Evolutionary conservation across 2,888 invertebrate genomes (phyloP).

Genomic region (Amblyjoppa fuscipennis): DNA sequence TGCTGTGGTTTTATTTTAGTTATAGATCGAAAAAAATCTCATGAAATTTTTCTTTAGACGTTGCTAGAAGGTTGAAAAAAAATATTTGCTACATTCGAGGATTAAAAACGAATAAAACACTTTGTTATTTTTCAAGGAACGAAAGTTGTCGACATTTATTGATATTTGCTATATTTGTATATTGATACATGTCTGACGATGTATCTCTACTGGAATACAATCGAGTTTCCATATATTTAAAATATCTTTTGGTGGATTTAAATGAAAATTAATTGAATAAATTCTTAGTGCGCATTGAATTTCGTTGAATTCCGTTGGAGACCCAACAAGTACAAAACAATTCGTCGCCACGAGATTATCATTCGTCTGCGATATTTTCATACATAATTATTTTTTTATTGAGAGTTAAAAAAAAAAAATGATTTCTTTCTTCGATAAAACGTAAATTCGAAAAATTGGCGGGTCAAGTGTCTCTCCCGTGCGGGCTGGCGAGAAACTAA

Average conservation of each 20-base stretch:
- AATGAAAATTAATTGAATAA: not conserved
- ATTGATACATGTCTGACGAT: not conserved
- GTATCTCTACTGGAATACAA: not conserved
- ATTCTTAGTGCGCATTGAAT: not conserved
- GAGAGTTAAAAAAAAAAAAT: not conserved
- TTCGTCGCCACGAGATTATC: not conserved
- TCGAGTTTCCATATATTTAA: not conserved
- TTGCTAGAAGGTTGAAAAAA: not conserved
- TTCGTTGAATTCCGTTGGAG: not conserved
- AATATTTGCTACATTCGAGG: not conserved
- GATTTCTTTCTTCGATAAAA: not conserved
- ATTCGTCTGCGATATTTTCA: not conserved
- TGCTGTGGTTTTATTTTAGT: not conserved
- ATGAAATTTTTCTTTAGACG: not conserved
- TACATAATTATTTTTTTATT: constrained; percentile 14
- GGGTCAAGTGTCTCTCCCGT: constrained; percentile 56
- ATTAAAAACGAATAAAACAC: not conserved
- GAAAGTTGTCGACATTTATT: not conserved
- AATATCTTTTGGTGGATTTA: not conserved
- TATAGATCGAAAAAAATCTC: not conserved
- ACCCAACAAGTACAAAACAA: not conserved
- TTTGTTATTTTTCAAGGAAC: not conserved
- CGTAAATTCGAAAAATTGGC: constrained; percentile 48
- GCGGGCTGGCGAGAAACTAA: constrained; percentile 53
- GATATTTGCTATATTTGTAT: not conserved